Conservation (phyloP, 1,140 invertebrate genomes). For the Dinoponera quadriceps region DNA sequence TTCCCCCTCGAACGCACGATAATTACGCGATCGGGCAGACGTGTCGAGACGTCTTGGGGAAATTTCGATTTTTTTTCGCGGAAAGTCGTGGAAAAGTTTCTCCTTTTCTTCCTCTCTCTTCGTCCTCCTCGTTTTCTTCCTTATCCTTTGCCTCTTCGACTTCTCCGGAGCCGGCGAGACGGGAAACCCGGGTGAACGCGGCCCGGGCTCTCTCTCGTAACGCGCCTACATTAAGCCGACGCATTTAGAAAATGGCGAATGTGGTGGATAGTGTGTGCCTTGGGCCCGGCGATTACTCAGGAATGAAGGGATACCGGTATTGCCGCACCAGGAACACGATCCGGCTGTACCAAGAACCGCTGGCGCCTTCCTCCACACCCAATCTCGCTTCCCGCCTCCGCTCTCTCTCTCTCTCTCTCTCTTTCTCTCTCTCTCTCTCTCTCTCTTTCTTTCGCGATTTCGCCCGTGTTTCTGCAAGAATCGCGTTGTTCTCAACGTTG, state of each 20-base stretch:
- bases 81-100: neutral
- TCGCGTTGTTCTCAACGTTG: conserved; percentile 54
- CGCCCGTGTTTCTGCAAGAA: conserved; percentile 51
- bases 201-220: conserved; percentile 41
- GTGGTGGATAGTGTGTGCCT: conserved; percentile 75
- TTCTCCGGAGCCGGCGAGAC: neutral
- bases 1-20: too few species aligned
- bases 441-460: conserved; percentile 38
- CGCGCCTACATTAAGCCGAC: conserved; percentile 67
- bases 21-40: too few species aligned
- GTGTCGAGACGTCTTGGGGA: neutral
- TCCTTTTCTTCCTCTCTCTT: too few species aligned
- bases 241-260: conserved; percentile 83
- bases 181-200: conserved; percentile 33
- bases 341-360: conserved; percentile 73
- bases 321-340: conserved; percentile 78
- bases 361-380: conserved; percentile 76
- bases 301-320: conserved; percentile 86
- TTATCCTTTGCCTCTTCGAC: too few species aligned
- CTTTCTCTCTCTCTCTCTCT: conserved; percentile 6
- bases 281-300: conserved; percentile 84
- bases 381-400: conserved; percentile 14
- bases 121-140: neutral
- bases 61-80: neutral
- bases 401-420: conserved; percentile 7